A percentile compares a stretch with the other conserved stretches of the same genome.
Conservation (phyloP, 2,888 invertebrate species). For the Pseudoips prasinana region DNA sequence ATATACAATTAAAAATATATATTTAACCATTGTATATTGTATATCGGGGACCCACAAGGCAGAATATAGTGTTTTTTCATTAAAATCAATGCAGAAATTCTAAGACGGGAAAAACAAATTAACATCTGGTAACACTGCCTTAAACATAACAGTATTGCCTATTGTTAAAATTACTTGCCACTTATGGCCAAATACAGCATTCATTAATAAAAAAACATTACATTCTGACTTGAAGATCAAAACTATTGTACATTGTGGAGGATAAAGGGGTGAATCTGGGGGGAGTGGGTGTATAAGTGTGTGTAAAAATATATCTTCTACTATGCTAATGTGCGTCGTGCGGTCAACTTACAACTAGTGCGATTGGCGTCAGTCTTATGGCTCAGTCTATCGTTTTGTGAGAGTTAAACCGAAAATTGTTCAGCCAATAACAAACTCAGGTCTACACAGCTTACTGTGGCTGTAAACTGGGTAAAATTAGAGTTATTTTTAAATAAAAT, state of each 20-base stretch:
- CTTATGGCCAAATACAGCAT: neutral
- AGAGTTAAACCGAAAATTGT: conserved; percentile 10
- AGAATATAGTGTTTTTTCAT: conserved; percentile 50
- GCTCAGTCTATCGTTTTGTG: conserved; percentile 14
- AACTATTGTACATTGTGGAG: conserved; percentile 78
- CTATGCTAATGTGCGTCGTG: conserved; percentile 60
- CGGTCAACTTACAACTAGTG: conserved; percentile 49
- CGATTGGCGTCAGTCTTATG: conserved; percentile 69
- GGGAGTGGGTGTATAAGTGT: conserved; percentile 52
- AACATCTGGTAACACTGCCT: neutral
- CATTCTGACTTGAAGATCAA: conserved; percentile 47
- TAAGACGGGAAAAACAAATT: neutral
- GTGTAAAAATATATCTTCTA: conserved; percentile 67
- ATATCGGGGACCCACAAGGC: conserved; percentile 60
- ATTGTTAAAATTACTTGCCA: neutral
- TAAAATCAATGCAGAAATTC: conserved; percentile 10
- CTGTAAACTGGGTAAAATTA: conserved; percentile 14
- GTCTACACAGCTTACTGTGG: too few relatives aligned
- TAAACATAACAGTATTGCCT: neutral
- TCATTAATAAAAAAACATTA: conserved; percentile 37
- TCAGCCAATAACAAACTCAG: neutral
- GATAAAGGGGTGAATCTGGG: conserved; percentile 49
- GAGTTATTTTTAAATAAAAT: too few relatives aligned
- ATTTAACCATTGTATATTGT: conserved; percentile 62
- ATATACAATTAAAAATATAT: conserved; percentile 37